Evolutionary conservation across 2,797 vertebrate genomes (phyloP).

Genomic region (Synaphobranchus kaupii): DNA sequence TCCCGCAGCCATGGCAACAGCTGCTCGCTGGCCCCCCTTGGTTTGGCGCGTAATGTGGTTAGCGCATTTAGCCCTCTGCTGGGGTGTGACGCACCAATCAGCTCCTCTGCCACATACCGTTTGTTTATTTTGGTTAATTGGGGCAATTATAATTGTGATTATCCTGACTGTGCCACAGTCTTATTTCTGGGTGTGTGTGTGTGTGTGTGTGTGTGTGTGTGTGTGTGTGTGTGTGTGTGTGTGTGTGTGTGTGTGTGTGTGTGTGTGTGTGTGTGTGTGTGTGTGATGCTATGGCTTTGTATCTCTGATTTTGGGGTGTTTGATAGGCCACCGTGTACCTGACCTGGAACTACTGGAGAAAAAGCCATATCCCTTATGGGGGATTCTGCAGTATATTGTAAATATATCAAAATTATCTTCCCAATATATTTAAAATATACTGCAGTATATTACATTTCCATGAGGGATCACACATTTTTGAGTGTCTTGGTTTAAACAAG

Average conservation of each 20-base stretch:
- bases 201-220: neutral
- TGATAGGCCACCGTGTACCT: too few relatives aligned
- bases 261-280: neutral
- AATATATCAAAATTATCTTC: too few relatives aligned
- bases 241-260: neutral
- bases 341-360: too few relatives aligned
- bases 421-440: too few relatives aligned
- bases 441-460: too few relatives aligned
- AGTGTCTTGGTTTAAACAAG: neutral
- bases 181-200: neutral
- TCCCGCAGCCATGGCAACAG: neutral
- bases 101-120: neutral
- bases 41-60: neutral
- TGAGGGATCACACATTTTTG: too few relatives aligned
- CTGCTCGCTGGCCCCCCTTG: neutral
- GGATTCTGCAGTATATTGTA: too few relatives aligned
- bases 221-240: neutral
- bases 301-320: neutral
- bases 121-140: conserved; percentile 4
- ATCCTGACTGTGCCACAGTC: neutral
- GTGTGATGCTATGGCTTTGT: neutral
- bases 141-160: conserved; percentile 1
- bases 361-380: too few relatives aligned
- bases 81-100: neutral
- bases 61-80: neutral